Evolutionary conservation across 2,888 invertebrate species (phyloP).

Genomic region (Cerceris rybyensis): DNA sequence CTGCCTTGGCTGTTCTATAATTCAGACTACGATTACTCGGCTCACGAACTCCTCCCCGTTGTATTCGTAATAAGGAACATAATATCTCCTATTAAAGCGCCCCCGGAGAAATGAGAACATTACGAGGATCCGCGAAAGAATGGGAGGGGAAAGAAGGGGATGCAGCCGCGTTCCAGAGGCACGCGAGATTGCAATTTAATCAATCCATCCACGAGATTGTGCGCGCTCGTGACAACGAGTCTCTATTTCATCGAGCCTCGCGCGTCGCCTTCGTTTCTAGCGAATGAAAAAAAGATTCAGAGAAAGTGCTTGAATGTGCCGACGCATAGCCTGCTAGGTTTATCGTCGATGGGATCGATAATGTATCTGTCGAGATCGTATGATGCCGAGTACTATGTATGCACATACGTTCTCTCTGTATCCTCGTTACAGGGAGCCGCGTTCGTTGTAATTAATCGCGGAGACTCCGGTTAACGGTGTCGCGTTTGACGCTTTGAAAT

Average conservation of each 20-base stretch:
- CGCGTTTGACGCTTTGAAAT: conserved; percentile 43
- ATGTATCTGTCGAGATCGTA: conserved; percentile 12
- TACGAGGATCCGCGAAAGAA: conserved; percentile 16
- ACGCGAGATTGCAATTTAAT: conserved; percentile 55
- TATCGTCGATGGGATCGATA: conserved; percentile 48
- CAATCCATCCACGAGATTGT: conserved; percentile 37
- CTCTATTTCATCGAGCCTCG: conserved; percentile 33
- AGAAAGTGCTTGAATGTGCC: background rate
- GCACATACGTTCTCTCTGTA: background rate
- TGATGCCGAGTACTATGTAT: conserved; percentile 20
- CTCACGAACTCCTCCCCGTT: conserved; percentile 3
- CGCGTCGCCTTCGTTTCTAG: background rate
- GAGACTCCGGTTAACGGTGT: background rate
- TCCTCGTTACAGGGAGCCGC: conserved; percentile 18
- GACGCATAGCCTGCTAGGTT: conserved; percentile 28
- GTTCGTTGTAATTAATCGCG: conserved; percentile 39
- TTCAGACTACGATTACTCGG: conserved; percentile 1
- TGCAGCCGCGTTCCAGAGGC: background rate
- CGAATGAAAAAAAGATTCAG: conserved; percentile 4
- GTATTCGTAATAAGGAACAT: conserved; percentile 32
- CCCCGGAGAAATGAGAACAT: conserved; percentile 35
- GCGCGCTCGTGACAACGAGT: conserved; percentile 25
- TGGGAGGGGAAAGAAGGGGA: background rate
- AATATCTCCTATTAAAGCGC: conserved; percentile 28
- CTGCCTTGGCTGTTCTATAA: background rate